Conservation (phyloP, 1,140 invertebrate genomes). For the Colletes gigas region DNA sequence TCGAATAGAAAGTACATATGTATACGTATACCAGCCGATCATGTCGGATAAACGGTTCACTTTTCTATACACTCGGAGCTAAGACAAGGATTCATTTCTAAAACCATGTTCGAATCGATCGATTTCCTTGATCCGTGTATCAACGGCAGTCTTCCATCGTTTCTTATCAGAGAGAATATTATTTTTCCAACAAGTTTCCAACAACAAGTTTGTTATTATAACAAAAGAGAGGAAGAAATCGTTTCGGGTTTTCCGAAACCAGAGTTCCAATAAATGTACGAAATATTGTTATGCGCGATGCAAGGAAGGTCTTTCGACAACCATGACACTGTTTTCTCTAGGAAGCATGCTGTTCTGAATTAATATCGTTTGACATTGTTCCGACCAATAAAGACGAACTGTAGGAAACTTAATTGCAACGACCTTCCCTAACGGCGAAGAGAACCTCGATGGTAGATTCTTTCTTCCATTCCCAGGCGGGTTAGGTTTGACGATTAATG, state of each 20-base stretch:
- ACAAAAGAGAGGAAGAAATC: too few species aligned
- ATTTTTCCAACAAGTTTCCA: too few species aligned
- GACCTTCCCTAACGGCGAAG: slow-evolving; percentile 11
- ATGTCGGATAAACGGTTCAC: too few species aligned
- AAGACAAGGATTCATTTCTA: too few species aligned
- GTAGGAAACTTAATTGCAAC: slow-evolving; percentile 11
- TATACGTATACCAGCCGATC: too few species aligned
- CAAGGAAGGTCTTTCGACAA: slow-evolving; percentile 17
- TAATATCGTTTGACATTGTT: slow-evolving; percentile 44
- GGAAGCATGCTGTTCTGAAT: slow-evolving; percentile 39
- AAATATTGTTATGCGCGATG: slow-evolving; percentile 42
- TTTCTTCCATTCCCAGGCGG: not conserved
- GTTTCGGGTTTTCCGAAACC: not conserved
- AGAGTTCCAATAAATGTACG: slow-evolving; percentile 2
- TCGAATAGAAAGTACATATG: too few species aligned
- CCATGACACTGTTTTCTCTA: slow-evolving; percentile 49
- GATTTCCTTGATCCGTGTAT: not conserved
- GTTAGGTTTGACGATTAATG: slow-evolving; percentile 11
- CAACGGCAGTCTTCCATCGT: not conserved
- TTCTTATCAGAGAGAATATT: not conserved
- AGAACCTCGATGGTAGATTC: slow-evolving; percentile 10
- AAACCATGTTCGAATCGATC: too few species aligned
- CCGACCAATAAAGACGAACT: slow-evolving; percentile 16
- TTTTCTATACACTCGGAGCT: too few species aligned
- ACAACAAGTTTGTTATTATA: too few species aligned